phyloP scores from a whole-genome alignment of 2,888 invertebrate species.

The Drosophila peninsularis region DNA sequence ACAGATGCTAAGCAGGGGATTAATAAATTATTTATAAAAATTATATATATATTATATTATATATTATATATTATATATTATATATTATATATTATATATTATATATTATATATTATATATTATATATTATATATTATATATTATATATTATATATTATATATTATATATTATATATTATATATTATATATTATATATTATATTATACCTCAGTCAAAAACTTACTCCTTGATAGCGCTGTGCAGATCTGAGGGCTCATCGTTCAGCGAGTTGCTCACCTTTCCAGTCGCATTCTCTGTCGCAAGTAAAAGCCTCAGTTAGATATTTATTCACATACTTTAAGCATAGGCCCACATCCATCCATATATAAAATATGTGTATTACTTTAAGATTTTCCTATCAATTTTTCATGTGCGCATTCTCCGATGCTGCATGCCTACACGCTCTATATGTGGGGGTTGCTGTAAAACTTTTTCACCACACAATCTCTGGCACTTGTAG shows the following conservation, averaged over 20 bases:
- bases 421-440: background rate
- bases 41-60: too few species aligned
- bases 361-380: background rate
- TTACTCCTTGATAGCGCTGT: slow-evolving; percentile 74
- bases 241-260: slow-evolving; percentile 68
- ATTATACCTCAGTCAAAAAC: slow-evolving; percentile 21
- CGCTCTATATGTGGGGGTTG: slow-evolving; percentile 6
- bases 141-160: background rate
- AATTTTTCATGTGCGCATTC: slow-evolving; percentile 4
- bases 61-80: too few species aligned
- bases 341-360: background rate
- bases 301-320: background rate
- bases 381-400: slow-evolving; percentile 5
- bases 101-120: background rate
- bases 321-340: background rate
- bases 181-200: too few species aligned
- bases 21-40: background rate
- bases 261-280: slow-evolving; percentile 64
- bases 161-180: too few species aligned
- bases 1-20: slow-evolving; percentile 60
- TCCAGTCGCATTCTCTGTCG: slow-evolving; percentile 76
- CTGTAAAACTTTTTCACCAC: slow-evolving; percentile 38
- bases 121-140: too few species aligned
- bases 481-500: slow-evolving; percentile 60
- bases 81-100: too few species aligned